These are phyloP conservation scores for Coccyzus lansbergi DNA, from an alignment of 2,797 vertebrate genomes.

Conservation along the genomic window DNA sequence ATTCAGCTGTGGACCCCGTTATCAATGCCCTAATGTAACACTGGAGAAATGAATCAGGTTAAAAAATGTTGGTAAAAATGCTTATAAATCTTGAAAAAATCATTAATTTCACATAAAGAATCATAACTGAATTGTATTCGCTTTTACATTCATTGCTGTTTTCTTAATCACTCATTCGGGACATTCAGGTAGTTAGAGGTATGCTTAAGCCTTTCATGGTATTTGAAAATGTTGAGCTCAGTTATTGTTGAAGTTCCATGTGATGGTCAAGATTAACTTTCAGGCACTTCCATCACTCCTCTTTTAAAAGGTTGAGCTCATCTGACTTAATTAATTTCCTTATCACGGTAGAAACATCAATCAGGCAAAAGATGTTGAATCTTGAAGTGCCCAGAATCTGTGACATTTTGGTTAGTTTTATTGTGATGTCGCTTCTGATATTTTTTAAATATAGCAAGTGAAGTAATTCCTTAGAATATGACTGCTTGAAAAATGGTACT, in stretches of 20 bases:
- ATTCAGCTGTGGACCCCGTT: neutral
- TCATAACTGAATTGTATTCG: neutral
- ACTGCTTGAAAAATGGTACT: neutral
- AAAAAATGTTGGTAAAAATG: neutral
- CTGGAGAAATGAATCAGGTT: neutral
- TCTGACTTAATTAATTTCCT: neutral
- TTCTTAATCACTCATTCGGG: neutral
- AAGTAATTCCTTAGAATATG: neutral
- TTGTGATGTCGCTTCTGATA: neutral
- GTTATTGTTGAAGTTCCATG: neutral
- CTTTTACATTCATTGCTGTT: neutral
- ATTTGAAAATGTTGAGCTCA: neutral
- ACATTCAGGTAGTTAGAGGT: neutral
- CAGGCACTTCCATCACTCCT: neutral
- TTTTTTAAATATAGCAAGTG: neutral
- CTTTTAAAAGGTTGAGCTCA: neutral
- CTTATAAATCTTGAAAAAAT: neutral
- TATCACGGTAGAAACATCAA: neutral
- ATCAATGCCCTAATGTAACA: neutral
- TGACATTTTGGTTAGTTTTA: neutral
- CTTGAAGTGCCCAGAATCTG: neutral
- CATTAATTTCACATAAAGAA: neutral
- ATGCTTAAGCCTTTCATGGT: fast-evolving
- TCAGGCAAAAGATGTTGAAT: neutral
- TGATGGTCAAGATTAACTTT: neutral